Percentiles rank a stretch among this genome's conserved stretches.
Evolutionary conservation across 2,113 vertebrate genomes (phyloP).

Genomic region (Piaya cayana): DNA sequence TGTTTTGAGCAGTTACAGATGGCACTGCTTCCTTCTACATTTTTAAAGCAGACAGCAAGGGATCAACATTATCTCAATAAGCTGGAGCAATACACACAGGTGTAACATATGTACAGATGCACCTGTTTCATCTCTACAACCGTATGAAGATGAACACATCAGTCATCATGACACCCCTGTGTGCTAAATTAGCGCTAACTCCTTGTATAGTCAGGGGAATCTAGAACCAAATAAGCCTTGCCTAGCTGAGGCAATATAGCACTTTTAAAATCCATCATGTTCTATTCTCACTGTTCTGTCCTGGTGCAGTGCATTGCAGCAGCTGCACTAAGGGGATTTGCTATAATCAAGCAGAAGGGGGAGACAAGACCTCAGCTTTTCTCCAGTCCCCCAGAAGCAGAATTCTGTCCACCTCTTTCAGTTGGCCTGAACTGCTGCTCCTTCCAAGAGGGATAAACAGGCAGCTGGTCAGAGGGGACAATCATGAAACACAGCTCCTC

Average conservation of each 20-base stretch:
- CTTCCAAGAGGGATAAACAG: not conserved
- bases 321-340: not conserved
- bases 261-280: not conserved
- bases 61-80: not conserved
- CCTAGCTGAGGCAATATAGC: not conserved
- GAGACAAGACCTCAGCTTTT: conserved; percentile 55
- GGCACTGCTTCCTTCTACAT: not conserved
- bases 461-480: not conserved
- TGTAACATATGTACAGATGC: not conserved
- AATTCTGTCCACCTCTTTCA: not conserved
- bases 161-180: not conserved
- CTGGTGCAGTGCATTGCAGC: not conserved
- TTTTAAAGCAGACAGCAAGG: not conserved
- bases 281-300: accelerated
- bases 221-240: not conserved
- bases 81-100: accelerated
- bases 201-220: not conserved
- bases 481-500: not conserved
- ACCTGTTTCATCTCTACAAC: not conserved
- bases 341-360: conserved; percentile 39
- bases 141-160: not conserved
- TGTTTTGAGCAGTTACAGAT: not conserved
- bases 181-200: not conserved
- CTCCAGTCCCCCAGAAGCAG: not conserved
- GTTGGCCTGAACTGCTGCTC: not conserved